phyloP scores from a whole-genome alignment of 2,113 vertebrate species.

The Hemiscyllium ocellatum region DNA sequence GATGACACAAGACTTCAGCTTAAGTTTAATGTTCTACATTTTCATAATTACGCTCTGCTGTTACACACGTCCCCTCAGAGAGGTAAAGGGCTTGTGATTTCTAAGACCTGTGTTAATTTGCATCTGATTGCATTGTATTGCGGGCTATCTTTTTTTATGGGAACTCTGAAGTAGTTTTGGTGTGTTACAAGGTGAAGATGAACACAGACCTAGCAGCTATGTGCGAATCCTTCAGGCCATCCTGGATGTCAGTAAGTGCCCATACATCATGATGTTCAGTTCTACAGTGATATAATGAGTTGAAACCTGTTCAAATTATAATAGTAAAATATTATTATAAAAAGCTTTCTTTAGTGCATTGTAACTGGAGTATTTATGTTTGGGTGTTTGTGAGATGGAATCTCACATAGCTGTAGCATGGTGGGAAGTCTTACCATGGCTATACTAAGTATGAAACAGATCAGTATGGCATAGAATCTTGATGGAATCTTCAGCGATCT shows the following conservation, averaged over 20 bases:
- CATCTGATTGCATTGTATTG: background rate
- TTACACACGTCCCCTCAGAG: no score
- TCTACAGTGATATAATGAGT: background rate
- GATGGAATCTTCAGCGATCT: background rate
- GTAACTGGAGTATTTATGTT: background rate
- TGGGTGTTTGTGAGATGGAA: background rate
- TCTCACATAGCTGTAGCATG: background rate
- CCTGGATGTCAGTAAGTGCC: background rate
- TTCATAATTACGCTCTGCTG: no score
- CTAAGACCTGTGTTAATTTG: background rate
- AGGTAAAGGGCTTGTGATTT: no score
- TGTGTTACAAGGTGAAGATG: background rate
- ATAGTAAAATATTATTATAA: no score
- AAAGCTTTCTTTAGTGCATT: background rate
- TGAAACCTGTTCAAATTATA: background rate
- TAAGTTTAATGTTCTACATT: no score
- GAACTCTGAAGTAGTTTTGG: background rate
- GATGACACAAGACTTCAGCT: no score
- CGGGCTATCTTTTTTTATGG: background rate
- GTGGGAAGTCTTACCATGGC: background rate
- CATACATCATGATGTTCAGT: background rate
- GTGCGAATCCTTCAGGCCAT: background rate
- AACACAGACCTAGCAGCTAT: background rate
- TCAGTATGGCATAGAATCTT: background rate
- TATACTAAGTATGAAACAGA: background rate